Percentiles rank a stretch among this genome's conserved stretches.
These are phyloP conservation scores for Microctonus brassicae DNA, from an alignment of 2,888 invertebrate genomes.

Conservation along the genomic window DNA sequence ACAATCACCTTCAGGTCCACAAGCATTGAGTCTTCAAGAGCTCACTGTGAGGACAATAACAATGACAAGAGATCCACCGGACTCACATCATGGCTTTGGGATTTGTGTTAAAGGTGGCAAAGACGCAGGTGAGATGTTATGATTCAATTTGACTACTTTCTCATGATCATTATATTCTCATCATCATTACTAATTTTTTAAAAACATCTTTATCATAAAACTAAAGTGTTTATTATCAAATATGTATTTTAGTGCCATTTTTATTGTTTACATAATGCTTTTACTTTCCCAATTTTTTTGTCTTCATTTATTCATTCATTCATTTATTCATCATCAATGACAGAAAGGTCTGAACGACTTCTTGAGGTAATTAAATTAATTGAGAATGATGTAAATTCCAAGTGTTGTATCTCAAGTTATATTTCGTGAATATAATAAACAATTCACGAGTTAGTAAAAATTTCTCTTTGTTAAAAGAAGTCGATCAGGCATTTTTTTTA, in stretches of 20 bases:
- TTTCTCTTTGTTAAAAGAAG: neutral
- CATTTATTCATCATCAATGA: neutral
- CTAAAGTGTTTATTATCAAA: too few species aligned
- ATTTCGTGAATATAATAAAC: neutral
- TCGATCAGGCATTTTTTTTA: neutral
- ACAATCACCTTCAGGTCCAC: conserved; percentile 65
- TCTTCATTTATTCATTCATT: conserved; percentile 5
- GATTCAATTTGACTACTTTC: neutral
- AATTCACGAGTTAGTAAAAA: neutral
- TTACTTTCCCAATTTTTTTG: neutral
- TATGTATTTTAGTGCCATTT: neutral
- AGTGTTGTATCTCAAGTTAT: neutral
- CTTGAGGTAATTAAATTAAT: neutral
- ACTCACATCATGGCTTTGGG: conserved; percentile 87
- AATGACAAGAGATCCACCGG: conserved; percentile 86
- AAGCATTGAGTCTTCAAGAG: conserved; percentile 79
- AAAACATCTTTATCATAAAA: neutral
- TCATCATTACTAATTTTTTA: neutral
- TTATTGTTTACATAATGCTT: neutral
- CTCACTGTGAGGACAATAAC: conserved; percentile 86
- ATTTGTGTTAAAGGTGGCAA: conserved; percentile 93
- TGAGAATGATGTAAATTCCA: neutral
- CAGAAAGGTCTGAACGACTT: conserved; percentile 12
- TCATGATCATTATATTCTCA: neutral
- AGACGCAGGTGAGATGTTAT: conserved; percentile 80